Base-by-base conservation (phyloP, 2,797 vertebrate genomes). In the Pantherophis alleghaniensis region DNA sequence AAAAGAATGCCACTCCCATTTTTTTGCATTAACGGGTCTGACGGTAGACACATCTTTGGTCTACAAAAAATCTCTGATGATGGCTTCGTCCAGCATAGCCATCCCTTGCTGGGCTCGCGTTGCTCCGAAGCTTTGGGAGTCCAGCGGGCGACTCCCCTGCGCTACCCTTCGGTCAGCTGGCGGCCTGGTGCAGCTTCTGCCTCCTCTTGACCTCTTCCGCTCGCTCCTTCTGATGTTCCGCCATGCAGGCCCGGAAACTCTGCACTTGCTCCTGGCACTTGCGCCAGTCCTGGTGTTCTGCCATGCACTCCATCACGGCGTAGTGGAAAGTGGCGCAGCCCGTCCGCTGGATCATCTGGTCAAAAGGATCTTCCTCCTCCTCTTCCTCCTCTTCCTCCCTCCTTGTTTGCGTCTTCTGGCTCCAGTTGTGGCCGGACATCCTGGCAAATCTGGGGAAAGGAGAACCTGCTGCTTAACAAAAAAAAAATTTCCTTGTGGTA, bases 221-320 rank as follows among this genome's bases (percentile, higher is more conserved):
- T 0, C 94, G 97, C 18, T 94, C 92, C 0, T 95, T 97, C 95
- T 98, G 98, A 92, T 97, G 98, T 51, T 95, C 96, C 55, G 94
- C 97, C 99, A 99, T 99, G 95, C 99, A 99, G 86, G 98, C 97
- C 86, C 97, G 98, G 86, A 99, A 99, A 1, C 97, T 98, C 94
- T 98, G 97, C 59, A 99, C 98, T 88, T 98, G 97, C 0, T 22
- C 24, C 96, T 99, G 98, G 97, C 99, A 99, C 51, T 89, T 96
- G 28, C 99, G 95, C 99, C 99, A 99, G 97, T 99, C 99, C 96
- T 98, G 98, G 90, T 98, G 96, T 37, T 98, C 98, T 0, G 98
- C 98, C 98, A 99, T 99, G 96, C 99, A 99, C 74, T 99, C 98
- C 97, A 99, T 99, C 89, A 99, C 97, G 0, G 98, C 97, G 0